Conservation (phyloP, 2,888 invertebrate species). For the Pegoplata infirma region DNA sequence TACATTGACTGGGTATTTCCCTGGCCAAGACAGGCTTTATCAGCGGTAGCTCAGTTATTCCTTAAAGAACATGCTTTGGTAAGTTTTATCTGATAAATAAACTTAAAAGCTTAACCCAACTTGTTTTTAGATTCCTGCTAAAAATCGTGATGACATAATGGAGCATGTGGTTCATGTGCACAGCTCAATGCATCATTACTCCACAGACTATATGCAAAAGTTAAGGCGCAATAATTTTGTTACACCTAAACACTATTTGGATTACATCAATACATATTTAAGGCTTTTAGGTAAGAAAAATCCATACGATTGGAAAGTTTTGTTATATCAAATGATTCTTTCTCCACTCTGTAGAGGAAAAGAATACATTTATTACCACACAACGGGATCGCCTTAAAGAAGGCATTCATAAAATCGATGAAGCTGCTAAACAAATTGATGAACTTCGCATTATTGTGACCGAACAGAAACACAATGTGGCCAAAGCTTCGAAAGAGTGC, state of each 20-base stretch:
- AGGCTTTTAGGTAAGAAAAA: constrained; percentile 83
- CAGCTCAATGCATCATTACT: constrained; percentile 85
- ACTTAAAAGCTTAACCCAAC: not conserved
- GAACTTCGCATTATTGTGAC: constrained; percentile 89
- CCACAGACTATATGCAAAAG: constrained; percentile 84
- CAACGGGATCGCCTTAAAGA: constrained; percentile 75
- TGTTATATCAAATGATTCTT: too few species aligned
- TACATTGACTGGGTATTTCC: constrained; percentile 96
- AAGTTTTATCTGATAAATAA: too few species aligned
- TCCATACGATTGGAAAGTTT: too few species aligned
- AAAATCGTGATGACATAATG: constrained; percentile 84
- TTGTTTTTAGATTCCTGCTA: constrained; percentile 81
- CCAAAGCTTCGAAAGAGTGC: constrained; percentile 89
- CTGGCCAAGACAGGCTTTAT: constrained; percentile 93
- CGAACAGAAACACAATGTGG: constrained; percentile 89
- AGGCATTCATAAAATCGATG: constrained; percentile 83
- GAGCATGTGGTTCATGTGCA: constrained; percentile 93
- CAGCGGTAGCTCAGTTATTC: constrained; percentile 91
- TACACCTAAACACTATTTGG: constrained; percentile 94
- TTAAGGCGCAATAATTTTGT: constrained; percentile 91
- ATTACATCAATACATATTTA: constrained; percentile 89
- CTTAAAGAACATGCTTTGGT: constrained; percentile 84
- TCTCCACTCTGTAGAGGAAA: constrained; percentile 74
- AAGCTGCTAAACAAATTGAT: constrained; percentile 89
- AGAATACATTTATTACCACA: constrained; percentile 71